Conservation (phyloP, 2,888 invertebrate species). For the Dasysyrphus tricinctus region DNA sequence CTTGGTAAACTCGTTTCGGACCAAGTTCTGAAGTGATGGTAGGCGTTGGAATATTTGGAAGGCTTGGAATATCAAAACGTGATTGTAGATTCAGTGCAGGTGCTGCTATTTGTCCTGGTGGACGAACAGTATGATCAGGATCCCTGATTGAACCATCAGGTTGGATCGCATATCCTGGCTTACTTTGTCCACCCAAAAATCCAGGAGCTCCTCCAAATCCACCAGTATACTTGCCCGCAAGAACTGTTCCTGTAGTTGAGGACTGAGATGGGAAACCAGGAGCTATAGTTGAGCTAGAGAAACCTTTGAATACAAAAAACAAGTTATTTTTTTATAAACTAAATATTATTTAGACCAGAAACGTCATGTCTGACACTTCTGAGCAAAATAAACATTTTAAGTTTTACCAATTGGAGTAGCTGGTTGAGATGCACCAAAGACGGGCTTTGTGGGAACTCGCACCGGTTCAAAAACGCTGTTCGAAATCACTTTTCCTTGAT, state of each 20-base stretch:
- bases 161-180: slow-evolving; percentile 77
- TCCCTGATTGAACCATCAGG: slow-evolving; percentile 76
- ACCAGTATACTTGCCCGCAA: slow-evolving; percentile 80
- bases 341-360: neutral
- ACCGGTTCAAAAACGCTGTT: slow-evolving; percentile 75
- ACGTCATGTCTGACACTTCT: neutral
- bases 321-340: neutral
- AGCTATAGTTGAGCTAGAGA: slow-evolving; percentile 29
- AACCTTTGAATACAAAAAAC: slow-evolving; percentile 48
- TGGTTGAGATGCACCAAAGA: slow-evolving; percentile 15
- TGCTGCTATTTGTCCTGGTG: slow-evolving; percentile 15
- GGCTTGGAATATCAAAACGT: slow-evolving; percentile 1
- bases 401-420: neutral
- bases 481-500: slow-evolving; percentile 82
- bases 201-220: slow-evolving; percentile 80
- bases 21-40: neutral
- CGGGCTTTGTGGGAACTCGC: slow-evolving; percentile 79
- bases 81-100: slow-evolving; percentile 6
- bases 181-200: slow-evolving; percentile 76
- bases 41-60: neutral
- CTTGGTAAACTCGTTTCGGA: slow-evolving; percentile 75
- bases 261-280: neutral
- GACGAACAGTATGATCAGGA: slow-evolving; percentile 72
- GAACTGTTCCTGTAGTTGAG: slow-evolving; percentile 8
- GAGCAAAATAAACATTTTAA: neutral